These are phyloP conservation scores for Nemotelus pantherinus DNA, from an alignment of 2,888 invertebrate species.

Conservation along the genomic window DNA sequence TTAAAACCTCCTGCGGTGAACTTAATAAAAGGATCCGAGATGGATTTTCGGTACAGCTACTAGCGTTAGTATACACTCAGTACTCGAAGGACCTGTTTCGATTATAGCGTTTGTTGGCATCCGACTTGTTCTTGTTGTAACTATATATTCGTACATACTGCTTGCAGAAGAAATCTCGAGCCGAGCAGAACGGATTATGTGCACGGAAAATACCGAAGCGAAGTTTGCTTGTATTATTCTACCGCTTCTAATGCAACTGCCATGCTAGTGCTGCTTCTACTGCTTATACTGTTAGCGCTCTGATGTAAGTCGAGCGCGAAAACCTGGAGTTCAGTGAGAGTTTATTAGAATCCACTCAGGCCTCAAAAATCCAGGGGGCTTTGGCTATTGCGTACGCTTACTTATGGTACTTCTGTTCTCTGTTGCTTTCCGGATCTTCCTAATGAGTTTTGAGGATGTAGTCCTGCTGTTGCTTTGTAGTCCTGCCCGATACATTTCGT, in stretches of 20 bases:
- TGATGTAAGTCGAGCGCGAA: slow-evolving; percentile 52
- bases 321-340: slow-evolving; percentile 46
- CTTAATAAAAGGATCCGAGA: slow-evolving; percentile 60
- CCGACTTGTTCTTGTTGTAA: neutral
- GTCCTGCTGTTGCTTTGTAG: slow-evolving; percentile 40
- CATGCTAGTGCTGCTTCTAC: neutral
- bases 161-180: slow-evolving; percentile 2
- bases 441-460: slow-evolving; percentile 42
- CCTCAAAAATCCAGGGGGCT: slow-evolving; percentile 37
- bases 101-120: neutral
- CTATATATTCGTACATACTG: neutral
- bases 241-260: neutral
- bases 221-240: slow-evolving; percentile 35
- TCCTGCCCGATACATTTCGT: slow-evolving; percentile 33
- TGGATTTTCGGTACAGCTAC: slow-evolving; percentile 46
- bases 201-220: slow-evolving; percentile 8
- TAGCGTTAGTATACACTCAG: neutral
- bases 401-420: slow-evolving; percentile 27
- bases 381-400: slow-evolving; percentile 39
- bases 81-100: neutral
- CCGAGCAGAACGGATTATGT: slow-evolving; percentile 37
- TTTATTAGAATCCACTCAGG: slow-evolving; percentile 47
- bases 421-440: slow-evolving; percentile 42
- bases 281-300: neutral
- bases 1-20: slow-evolving; percentile 64